Evolutionary conservation across 2,113 vertebrate species (phyloP).

Genomic region (Seriola quinqueradiata): DNA sequence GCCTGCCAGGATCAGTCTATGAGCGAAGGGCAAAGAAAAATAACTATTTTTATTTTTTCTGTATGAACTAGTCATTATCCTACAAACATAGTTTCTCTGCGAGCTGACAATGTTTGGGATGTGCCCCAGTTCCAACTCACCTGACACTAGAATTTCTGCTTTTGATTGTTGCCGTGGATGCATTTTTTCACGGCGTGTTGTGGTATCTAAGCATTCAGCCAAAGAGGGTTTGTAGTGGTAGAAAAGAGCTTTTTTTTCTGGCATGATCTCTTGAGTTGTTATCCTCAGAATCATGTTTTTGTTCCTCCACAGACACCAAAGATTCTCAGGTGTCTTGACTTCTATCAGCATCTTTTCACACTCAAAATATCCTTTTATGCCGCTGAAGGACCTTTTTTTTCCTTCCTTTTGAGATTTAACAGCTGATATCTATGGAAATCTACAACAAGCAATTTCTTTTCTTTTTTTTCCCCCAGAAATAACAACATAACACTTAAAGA

Average conservation of each 20-base stretch:
- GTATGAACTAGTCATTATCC: slow-evolving; percentile 70
- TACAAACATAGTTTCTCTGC: slow-evolving; percentile 37
- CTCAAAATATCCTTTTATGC: background rate
- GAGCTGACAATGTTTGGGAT: slow-evolving; percentile 28
- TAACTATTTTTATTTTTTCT: slow-evolving; percentile 28
- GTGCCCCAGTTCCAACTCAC: background rate
- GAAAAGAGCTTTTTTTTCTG: background rate
- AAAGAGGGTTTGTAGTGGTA: background rate
- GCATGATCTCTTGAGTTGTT: background rate
- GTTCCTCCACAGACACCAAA: background rate
- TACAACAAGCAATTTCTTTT: background rate
- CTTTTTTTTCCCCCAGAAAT: background rate
- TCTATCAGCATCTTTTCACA: background rate
- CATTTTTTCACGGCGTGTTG: background rate
- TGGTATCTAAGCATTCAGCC: background rate
- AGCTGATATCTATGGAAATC: slow-evolving; percentile 33
- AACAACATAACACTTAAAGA: slow-evolving; percentile 32
- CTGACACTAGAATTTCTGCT: slow-evolving; percentile 1
- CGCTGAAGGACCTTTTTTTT: background rate
- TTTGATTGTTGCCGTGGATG: slow-evolving; percentile 10
- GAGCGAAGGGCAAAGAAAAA: slow-evolving; percentile 50
- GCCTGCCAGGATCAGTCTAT: slow-evolving; percentile 49
- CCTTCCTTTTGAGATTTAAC: background rate
- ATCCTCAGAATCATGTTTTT: background rate
- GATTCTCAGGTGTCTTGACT: background rate